phyloP scores from a whole-genome alignment of 2,797 vertebrate species.

The Rhodeus uyekii region DNA sequence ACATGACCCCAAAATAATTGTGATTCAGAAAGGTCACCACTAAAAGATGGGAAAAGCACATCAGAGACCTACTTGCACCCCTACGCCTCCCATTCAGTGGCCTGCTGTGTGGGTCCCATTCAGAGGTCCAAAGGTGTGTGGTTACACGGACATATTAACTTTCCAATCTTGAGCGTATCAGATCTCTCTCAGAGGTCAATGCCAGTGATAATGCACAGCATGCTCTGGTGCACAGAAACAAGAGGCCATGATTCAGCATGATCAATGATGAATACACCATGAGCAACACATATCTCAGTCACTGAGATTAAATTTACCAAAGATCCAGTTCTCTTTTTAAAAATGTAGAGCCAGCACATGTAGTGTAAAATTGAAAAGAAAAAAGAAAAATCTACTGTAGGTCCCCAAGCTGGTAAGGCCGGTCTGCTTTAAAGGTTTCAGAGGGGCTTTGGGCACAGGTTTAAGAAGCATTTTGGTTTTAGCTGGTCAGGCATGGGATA shows the following conservation, averaged over 20 bases:
- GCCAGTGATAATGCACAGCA: slow-evolving; percentile 47
- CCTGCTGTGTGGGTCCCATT: slow-evolving; percentile 35
- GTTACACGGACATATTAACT: slow-evolving; percentile 69
- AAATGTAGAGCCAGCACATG: background rate
- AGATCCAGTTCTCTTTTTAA: background rate
- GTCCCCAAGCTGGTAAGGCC: background rate
- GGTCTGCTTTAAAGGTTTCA: background rate
- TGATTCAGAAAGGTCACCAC: slow-evolving; percentile 64
- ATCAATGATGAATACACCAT: slow-evolving; percentile 35
- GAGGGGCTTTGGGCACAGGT: background rate
- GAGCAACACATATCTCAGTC: slow-evolving; percentile 31
- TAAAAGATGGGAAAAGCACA: slow-evolving; percentile 49
- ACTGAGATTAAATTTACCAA: slow-evolving; percentile 29
- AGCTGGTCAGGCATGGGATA: background rate
- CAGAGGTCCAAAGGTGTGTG: slow-evolving; percentile 57
- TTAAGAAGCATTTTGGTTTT: background rate
- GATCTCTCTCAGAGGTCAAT: slow-evolving; percentile 51
- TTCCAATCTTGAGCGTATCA: slow-evolving; percentile 49
- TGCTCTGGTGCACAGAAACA: slow-evolving; percentile 35
- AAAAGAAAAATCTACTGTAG: no score
- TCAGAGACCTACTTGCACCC: slow-evolving; percentile 53
- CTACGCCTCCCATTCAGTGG: slow-evolving; percentile 57
- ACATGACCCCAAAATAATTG: slow-evolving; percentile 43
- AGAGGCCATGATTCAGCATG: slow-evolving; percentile 49
- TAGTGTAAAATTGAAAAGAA: no score